Base-by-base conservation (phyloP, 2,113 vertebrate species). In the Caloenas nicobarica region DNA sequence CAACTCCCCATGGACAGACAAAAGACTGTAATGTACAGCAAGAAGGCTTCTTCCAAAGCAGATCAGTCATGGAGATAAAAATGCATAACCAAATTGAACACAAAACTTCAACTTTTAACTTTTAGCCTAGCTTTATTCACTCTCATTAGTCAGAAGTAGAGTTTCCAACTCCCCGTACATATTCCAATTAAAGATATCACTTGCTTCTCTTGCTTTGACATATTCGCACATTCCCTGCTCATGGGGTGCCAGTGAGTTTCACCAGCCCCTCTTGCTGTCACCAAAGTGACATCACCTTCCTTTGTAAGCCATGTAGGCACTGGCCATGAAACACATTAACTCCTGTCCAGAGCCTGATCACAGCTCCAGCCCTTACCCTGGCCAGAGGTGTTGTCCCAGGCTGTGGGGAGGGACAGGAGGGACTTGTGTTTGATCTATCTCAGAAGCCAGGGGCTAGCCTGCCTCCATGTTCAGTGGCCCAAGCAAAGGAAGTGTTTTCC, bases 21-120 rank as follows among this genome's bases (percentile, higher is more conserved):
- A 81, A 89, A 95, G 91, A 87, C 73, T 29, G 73, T 95, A 92
- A 97, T 86, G 94, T 96, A 92, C 40, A 93, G 77, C 7, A 8
- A 94, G 92, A 74, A 81, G 56, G 48, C 83, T 93, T 91, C 83
- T 73, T 93, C 95, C 86, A 89, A 84, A 82, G 91, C 53, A 83
- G 77, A 95, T 89, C 92, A 60, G 64, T 24, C 83, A 48, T 10
- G 9, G 71, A 86, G 74, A 94, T 66, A 73, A 92, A 96, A 91
- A 93, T 13, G n/a, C 23, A 31, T 28, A 88, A 83, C 71, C 46
- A 60, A 94, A 93, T 1, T 46, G 79, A 88, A 90, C 33, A 64
- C 36, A 83, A 91, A 96, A 65, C 71, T 88, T 65, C 62, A 62
- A 38, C 72, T 61, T 71, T 66, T 89, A 77, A 60, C 54, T 65